A percentile compares a stretch with the other conserved stretches of the same genome.
Conservation (phyloP, 2,797 vertebrate genomes). For the Sebastes minor region DNA sequence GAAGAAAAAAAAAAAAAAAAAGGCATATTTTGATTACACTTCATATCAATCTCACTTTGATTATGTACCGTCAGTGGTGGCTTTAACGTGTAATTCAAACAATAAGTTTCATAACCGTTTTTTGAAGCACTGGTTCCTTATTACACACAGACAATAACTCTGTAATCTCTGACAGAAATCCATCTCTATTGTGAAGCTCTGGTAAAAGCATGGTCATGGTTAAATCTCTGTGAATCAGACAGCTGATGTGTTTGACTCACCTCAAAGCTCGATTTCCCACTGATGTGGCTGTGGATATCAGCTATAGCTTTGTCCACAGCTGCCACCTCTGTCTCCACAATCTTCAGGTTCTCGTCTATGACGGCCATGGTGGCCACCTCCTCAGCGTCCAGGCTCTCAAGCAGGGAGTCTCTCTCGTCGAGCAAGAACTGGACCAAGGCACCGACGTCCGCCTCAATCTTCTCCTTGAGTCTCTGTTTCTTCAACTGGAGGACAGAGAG, state of each 20-base stretch:
- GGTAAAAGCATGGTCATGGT: neutral
- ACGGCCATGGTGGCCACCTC: conserved; percentile 71
- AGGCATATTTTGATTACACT: neutral
- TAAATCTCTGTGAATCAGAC: neutral
- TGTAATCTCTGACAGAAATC: neutral
- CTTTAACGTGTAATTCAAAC: neutral
- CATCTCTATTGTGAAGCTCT: neutral
- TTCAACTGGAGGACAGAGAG: conserved; percentile 63
- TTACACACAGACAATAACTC: neutral
- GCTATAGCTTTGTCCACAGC: conserved; percentile 75
- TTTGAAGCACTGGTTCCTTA: neutral
- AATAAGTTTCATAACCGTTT: neutral
- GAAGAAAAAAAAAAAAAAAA: neutral
- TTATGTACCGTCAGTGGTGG: neutral
- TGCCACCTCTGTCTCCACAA: conserved; percentile 62
- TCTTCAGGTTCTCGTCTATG: conserved; percentile 81
- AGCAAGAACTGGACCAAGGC: conserved; percentile 84
- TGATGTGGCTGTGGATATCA: conserved; percentile 77
- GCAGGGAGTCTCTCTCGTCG: conserved; percentile 82
- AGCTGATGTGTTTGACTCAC: conserved; percentile 43
- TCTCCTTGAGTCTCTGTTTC: conserved; percentile 82
- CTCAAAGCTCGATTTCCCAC: conserved; percentile 78
- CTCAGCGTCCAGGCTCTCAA: conserved; percentile 81
- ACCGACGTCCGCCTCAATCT: conserved; percentile 83
- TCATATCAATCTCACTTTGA: neutral